Evolutionary conservation across 2,888 invertebrate genomes (phyloP), one percentile per base, ranked within the genome.

Genomic region (Napeogenes inachia): DNA sequence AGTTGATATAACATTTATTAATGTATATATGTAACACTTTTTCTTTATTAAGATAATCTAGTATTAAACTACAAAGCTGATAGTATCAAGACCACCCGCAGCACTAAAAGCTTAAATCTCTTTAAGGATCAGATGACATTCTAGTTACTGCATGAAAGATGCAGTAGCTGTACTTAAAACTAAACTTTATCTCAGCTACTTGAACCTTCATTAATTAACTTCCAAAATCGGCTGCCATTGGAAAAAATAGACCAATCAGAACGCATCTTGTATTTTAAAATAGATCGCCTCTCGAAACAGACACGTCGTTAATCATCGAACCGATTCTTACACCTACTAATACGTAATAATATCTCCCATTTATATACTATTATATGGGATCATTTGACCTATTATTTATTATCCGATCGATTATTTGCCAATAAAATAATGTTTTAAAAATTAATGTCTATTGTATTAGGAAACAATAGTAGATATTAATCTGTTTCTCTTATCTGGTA

Each of bases 191-290:
- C 73, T 79, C 71, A 84, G 84, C 84, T 82, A 75, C 75, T 79
- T 73, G 73, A 80, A 77, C 80, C 77, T 71, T 81, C 85, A 87
- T 89, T 82, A 85, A 84, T 88, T 81, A 86, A 84, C 80, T 82
- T 84, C 80, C 77, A 84, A 85, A 80, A 81, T 86, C 76, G 81
- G 80, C 84, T 84, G 81, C 86, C 87, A 87, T 87, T 82, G 82
- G 81, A 81, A 76, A 85, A 84, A 84, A 81, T 79, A 62, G 62
- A 78, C 89, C 88, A 89, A 89, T 87, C 72, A 73, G 76, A 81
- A 71, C 72, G 63, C 74, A 64, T 71, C 69, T 70, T 72, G 70
- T 69, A 77, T 80, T 80, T 85, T 80, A 75, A 79, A 89, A 87
- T 87, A 88, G 87, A 85, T 80, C 79, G 71, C 75, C 75, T 75